Evolutionary conservation across 2,113 vertebrate genomes (phyloP).

Genomic region (Cyphomyrus plagiostoma): DNA sequence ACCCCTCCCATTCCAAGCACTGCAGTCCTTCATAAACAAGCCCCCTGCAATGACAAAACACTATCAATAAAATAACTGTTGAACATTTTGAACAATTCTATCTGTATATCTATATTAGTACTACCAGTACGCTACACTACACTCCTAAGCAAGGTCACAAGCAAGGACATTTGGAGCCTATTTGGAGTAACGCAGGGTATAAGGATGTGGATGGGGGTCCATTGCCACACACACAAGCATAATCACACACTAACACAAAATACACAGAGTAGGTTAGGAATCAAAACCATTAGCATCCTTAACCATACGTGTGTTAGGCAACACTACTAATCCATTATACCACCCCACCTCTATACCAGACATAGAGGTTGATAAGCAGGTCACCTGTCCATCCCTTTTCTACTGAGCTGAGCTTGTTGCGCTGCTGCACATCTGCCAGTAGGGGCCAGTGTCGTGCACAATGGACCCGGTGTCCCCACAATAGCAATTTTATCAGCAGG

Average conservation of each 20-base stretch:
- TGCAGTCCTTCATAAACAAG: constrained; percentile 22
- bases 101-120: background rate
- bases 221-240: background rate
- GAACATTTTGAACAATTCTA: background rate
- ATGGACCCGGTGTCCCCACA: constrained; percentile 44
- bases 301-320: background rate
- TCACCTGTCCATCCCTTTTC: constrained; percentile 38
- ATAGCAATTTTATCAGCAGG: constrained; percentile 50
- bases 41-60: constrained; percentile 6
- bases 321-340: background rate
- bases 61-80: background rate
- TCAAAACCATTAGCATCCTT: background rate
- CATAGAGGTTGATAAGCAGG: background rate
- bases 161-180: background rate
- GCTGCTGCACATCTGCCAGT: constrained; percentile 56
- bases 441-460: constrained; percentile 56
- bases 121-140: background rate
- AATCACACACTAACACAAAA: background rate
- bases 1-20: constrained; percentile 30
- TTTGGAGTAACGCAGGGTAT: background rate
- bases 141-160: background rate
- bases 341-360: background rate
- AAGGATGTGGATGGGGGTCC: background rate
- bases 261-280: background rate
- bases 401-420: constrained; percentile 40